Evolutionary conservation across 64 coral and sea anemone genomes (phyloP).

Genomic region (Pocillopora damicornis): DNA sequence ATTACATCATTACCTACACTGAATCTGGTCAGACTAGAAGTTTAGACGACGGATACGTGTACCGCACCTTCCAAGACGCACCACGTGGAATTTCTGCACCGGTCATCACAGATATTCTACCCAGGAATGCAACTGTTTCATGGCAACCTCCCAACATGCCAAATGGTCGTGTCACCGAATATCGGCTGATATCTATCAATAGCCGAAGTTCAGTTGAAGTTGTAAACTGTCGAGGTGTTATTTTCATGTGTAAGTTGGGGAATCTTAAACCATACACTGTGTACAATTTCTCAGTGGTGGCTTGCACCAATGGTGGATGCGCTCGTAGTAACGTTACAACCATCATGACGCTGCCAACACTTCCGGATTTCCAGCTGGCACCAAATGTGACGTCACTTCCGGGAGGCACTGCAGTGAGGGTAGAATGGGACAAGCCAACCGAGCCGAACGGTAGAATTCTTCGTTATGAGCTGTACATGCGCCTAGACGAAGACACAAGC

Average conservation of each 20-base stretch:
- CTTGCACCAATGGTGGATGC: constrained; percentile 80
- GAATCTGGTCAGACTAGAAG: constrained; percentile 64
- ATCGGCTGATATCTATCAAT: constrained; percentile 68
- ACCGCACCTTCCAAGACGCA: constrained; percentile 71
- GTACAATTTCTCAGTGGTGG: constrained; percentile 77
- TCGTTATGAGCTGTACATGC: constrained; percentile 82
- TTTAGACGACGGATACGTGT: constrained; percentile 49
- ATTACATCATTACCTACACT: constrained; percentile 82
- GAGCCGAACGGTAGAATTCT: constrained; percentile 89
- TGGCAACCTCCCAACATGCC: constrained; percentile 63
- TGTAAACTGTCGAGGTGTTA: constrained; percentile 51
- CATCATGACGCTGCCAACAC: constrained; percentile 48
- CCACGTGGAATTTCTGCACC: constrained; percentile 63
- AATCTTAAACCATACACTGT: constrained; percentile 72
- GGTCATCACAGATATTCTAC: constrained; percentile 46
- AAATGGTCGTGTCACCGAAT: constrained; percentile 70
- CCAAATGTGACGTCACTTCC: constrained; percentile 74
- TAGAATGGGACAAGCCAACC: constrained; percentile 84
- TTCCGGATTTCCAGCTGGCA: constrained; percentile 83
- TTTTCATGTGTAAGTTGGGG: constrained; percentile 50
- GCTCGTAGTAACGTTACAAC: constrained; percentile 45
- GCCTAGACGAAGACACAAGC: constrained; percentile 16
- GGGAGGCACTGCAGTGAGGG: constrained; percentile 58
- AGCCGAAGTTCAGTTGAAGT: constrained; percentile 33
- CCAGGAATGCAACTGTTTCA: constrained; percentile 57